Conservation (phyloP, 2,113 vertebrate species). For the Dipodomys stephensi region DNA sequence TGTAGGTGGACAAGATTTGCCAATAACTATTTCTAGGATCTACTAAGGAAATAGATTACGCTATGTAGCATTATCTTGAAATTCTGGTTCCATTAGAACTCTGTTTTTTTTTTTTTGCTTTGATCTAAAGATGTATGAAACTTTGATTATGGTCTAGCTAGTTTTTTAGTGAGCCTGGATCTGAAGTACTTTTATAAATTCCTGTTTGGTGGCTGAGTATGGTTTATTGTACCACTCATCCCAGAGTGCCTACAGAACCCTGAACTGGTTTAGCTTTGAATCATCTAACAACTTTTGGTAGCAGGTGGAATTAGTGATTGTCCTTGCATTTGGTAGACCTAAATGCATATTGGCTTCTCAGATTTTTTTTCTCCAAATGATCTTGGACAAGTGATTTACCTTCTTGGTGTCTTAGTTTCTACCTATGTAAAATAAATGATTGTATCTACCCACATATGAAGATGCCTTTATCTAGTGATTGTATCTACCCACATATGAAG, state of each 20-base stretch:
- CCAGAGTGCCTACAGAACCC: neutral
- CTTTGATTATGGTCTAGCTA: conserved; percentile 14
- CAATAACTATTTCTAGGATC: conserved; percentile 57
- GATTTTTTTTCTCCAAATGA: neutral
- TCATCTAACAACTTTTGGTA: neutral
- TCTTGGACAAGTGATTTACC: conserved; percentile 19
- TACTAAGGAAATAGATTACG: conserved; percentile 45
- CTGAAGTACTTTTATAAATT: conserved; percentile 41
- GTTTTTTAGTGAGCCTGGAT: conserved; percentile 50
- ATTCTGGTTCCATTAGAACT: conserved; percentile 27
- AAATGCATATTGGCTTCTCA: neutral
- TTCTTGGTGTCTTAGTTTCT: conserved; percentile 40
- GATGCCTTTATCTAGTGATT: neutral
- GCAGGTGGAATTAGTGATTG: neutral
- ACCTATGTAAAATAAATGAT: conserved; percentile 10
- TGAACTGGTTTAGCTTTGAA: neutral
- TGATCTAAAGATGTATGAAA: conserved; percentile 24
- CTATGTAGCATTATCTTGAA: conserved; percentile 49
- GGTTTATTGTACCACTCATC: neutral
- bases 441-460: neutral
- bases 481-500: neutral
- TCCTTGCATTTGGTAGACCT: neutral
- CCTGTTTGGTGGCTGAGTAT: neutral
- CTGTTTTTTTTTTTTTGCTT: neutral
- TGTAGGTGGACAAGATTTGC: conserved; percentile 58